These are phyloP conservation scores for Drosophila prosaltans DNA, from an alignment of 1,140 invertebrate species.

Conservation along the genomic window DNA sequence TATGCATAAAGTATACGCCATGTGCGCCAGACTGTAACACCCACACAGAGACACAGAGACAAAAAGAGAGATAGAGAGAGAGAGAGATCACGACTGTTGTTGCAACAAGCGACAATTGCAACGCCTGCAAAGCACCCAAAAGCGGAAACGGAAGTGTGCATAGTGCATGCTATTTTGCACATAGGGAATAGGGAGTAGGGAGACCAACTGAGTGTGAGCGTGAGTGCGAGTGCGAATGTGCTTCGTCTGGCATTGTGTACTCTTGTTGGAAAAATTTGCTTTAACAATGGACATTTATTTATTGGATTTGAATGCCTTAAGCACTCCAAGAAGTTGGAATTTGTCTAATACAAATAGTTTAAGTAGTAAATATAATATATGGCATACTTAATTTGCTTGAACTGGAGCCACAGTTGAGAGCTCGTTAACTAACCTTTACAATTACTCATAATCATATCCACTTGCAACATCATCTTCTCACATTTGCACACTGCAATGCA, in stretches of 20 bases:
- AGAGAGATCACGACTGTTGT: slow-evolving; percentile 33
- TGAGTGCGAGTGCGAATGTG: background rate
- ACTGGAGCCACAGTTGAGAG: background rate
- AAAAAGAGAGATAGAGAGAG: slow-evolving; percentile 14
- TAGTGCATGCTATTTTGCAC: slow-evolving; percentile 76
- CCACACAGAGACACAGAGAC: slow-evolving; percentile 34
- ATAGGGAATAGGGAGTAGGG: slow-evolving; percentile 39
- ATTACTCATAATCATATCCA: slow-evolving; percentile 68
- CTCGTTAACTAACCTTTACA: slow-evolving; percentile 49
- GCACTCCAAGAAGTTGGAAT: background rate
- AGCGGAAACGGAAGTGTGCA: slow-evolving; percentile 77
- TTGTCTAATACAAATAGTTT: background rate
- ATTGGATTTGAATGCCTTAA: slow-evolving; percentile 23
- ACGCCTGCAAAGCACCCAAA: slow-evolving; percentile 70
- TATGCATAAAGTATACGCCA: slow-evolving; percentile 77
- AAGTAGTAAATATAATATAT: background rate
- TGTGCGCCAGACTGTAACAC: slow-evolving; percentile 66
- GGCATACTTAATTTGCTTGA: background rate
- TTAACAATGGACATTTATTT: slow-evolving; percentile 40
- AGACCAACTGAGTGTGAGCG: background rate
- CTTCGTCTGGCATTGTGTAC: slow-evolving; percentile 16
- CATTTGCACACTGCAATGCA: slow-evolving; percentile 53
- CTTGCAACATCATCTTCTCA: slow-evolving; percentile 31
- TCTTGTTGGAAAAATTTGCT: slow-evolving; percentile 30
- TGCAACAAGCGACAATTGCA: slow-evolving; percentile 75